Evolutionary conservation across 2,888 invertebrate species (phyloP).

Genomic region (Thymelicus sylvestris): DNA sequence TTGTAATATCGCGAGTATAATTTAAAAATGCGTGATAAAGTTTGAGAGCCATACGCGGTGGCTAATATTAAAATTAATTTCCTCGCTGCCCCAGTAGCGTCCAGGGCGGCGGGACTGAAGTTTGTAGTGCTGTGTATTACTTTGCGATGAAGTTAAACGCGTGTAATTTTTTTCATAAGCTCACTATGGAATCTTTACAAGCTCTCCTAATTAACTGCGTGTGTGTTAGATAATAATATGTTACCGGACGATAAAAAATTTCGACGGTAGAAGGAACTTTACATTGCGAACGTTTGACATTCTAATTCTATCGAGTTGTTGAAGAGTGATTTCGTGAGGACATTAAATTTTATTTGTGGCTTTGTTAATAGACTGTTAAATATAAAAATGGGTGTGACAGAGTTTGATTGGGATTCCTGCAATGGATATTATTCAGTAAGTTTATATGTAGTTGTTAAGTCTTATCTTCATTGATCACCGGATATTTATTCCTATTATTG

Average conservation of each 20-base stretch:
- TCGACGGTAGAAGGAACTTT: conserved; percentile 48
- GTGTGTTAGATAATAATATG: conserved; percentile 71
- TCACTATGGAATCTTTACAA: conserved; percentile 57
- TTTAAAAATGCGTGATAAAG: conserved; percentile 46
- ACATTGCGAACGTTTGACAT: conserved; percentile 37
- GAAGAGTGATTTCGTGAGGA: conserved; percentile 45
- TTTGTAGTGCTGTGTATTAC: conserved; percentile 52
- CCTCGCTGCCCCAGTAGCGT: conserved; percentile 78
- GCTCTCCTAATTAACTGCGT: conserved; percentile 72
- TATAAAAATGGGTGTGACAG: conserved; percentile 79
- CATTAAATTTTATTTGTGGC: conserved; percentile 56
- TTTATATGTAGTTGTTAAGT: conserved; percentile 42
- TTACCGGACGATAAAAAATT: conserved; percentile 53
- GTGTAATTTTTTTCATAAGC: conserved; percentile 61
- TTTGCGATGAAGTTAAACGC: conserved; percentile 69
- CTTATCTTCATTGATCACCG: not conserved
- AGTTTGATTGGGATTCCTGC: conserved; percentile 79
- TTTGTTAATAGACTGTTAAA: conserved; percentile 51
- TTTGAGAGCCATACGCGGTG: conserved; percentile 69
- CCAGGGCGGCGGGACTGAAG: conserved; percentile 70
- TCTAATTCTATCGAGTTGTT: conserved; percentile 44
- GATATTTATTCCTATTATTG: not conserved
- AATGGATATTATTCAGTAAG: conserved; percentile 80
- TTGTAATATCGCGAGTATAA: not conserved
- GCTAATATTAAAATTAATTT: conserved; percentile 83